Evolutionary conservation across 2,113 vertebrate genomes (phyloP).

Genomic region (Salvelinus sp.): DNA sequence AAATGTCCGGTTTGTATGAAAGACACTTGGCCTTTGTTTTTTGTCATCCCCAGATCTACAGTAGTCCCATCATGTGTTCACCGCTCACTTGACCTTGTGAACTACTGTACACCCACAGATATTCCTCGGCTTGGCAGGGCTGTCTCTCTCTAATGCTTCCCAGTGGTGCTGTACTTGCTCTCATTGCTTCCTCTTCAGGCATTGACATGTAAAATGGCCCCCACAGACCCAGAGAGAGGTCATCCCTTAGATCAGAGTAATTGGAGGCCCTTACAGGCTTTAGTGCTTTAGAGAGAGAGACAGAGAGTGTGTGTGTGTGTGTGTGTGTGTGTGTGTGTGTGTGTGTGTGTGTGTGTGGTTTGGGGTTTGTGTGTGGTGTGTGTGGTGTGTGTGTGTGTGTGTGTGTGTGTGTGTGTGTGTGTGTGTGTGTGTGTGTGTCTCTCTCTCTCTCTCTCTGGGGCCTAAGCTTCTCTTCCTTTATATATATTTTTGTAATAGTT

Average conservation of each 20-base stretch:
- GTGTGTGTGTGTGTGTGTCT: conserved; percentile 2
- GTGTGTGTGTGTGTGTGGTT: too few relatives aligned
- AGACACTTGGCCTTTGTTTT: background rate
- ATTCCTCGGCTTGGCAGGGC: background rate
- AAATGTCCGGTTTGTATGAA: too few relatives aligned
- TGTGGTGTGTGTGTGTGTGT: too few relatives aligned
- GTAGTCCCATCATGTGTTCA: background rate
- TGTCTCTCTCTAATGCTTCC: background rate
- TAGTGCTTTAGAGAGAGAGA: conserved; percentile 24
- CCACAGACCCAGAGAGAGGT: conserved; percentile 33
- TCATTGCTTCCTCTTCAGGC: conserved; percentile 3
- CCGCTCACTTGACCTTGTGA: background rate
- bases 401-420: background rate
- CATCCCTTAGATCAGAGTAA: conserved; percentile 51
- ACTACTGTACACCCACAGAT: background rate
- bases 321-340: conserved; percentile 4
- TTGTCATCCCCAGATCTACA: background rate
- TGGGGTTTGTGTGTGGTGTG: too few relatives aligned
- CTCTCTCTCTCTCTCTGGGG: too few relatives aligned
- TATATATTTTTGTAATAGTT: too few relatives aligned
- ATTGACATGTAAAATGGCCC: background rate
- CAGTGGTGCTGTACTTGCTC: background rate
- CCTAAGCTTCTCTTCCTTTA: too few relatives aligned
- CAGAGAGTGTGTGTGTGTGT: conserved; percentile 11
- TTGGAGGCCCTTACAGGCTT: conserved; percentile 47